Conservation (phyloP, 2,797 vertebrate genomes). For the Gadopsis marmoratus region DNA sequence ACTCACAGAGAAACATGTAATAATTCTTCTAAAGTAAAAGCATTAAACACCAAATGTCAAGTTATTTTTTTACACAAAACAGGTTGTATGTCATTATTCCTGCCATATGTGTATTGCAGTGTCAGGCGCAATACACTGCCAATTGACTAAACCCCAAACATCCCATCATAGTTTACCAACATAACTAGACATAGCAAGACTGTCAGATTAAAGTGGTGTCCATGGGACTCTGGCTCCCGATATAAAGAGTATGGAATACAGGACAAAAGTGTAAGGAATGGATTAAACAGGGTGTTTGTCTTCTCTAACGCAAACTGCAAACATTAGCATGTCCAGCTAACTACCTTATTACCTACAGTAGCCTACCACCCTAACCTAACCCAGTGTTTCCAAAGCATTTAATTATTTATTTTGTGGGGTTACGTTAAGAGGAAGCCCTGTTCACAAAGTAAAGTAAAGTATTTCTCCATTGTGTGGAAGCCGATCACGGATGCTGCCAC, state of each 20-base stretch:
- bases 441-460: neutral
- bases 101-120: neutral
- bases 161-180: neutral
- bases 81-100: constrained; percentile 4
- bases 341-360: neutral
- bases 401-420: neutral
- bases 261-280: neutral
- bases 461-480: neutral
- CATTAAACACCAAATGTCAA: neutral
- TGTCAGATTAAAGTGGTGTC: neutral
- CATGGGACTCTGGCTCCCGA: neutral
- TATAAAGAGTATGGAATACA: neutral
- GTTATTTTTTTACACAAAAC: neutral
- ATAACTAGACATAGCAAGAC: neutral
- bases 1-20: neutral
- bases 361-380: neutral
- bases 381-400: neutral
- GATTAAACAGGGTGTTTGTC: neutral
- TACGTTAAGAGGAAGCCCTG: neutral
- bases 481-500: neutral
- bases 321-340: neutral
- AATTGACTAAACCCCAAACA: neutral
- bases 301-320: neutral
- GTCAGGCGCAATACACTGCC: neutral
- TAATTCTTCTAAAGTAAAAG: neutral